These are phyloP conservation scores for Apteryx mantelli DNA, from an alignment of 2,113 vertebrate genomes.

Conservation along the genomic window DNA sequence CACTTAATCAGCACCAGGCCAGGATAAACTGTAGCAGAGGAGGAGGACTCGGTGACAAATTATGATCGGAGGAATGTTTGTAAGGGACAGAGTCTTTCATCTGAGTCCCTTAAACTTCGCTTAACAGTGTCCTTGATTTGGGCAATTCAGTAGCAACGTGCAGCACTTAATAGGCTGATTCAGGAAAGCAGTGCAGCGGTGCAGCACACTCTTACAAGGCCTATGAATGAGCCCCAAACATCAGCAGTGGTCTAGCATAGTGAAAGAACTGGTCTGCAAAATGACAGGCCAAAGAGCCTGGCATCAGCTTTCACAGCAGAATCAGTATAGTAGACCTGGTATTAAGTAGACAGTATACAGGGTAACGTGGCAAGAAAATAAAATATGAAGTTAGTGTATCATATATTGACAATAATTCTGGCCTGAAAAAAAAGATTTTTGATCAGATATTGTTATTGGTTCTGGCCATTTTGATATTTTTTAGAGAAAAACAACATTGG, in stretches of 20 bases:
- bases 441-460: background rate
- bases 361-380: background rate
- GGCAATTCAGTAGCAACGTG: background rate
- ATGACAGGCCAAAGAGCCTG: background rate
- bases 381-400: background rate
- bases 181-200: background rate
- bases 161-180: background rate
- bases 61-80: background rate
- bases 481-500: background rate
- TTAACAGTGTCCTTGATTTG: fast-evolving
- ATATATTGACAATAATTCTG: background rate
- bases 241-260: background rate
- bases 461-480: background rate
- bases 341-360: too few relatives aligned
- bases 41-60: background rate
- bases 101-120: background rate
- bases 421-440: background rate
- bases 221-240: background rate
- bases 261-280: background rate
- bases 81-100: background rate
- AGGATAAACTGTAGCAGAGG: background rate
- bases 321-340: background rate
- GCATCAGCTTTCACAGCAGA: background rate
- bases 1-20: background rate
- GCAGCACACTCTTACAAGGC: background rate